phyloP scores from a whole-genome alignment of 2,113 vertebrate genomes.

The Ceratotherium simum region DNA sequence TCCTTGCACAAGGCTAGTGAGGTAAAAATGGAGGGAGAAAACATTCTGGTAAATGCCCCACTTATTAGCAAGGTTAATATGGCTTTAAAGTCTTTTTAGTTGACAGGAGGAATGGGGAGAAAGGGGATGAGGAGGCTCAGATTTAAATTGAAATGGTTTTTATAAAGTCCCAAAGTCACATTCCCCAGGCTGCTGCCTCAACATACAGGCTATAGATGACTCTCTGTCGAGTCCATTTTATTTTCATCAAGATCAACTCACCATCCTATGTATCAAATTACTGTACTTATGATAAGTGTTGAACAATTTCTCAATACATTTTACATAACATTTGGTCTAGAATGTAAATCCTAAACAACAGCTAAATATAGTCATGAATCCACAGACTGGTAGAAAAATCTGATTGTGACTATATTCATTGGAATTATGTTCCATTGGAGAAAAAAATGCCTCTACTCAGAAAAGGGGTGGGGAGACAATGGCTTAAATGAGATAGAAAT shows the following conservation, averaged over 20 bases:
- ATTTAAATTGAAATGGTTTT: background rate
- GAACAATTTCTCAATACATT: background rate
- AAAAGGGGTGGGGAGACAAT: rapidly evolving
- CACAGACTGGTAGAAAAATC: background rate
- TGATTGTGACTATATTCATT: background rate
- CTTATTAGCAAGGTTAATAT: background rate
- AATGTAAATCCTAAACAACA: background rate
- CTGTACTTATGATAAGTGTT: background rate
- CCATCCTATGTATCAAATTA: background rate
- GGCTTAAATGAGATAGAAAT: background rate
- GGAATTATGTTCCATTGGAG: background rate
- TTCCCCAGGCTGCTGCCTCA: background rate
- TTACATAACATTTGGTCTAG: background rate
- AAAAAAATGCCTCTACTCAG: background rate
- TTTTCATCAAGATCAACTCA: background rate
- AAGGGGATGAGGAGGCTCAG: rapidly evolving
- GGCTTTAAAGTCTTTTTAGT: background rate
- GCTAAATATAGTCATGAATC: background rate
- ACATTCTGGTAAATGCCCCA: background rate
- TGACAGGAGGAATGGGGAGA: background rate
- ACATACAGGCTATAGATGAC: background rate
- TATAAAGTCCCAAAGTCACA: background rate
- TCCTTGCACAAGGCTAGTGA: background rate
- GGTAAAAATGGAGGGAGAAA: background rate
- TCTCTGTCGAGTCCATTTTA: background rate